Conservation (phyloP, 2,113 vertebrate genomes). For the Montifringilla adamsi region DNA sequence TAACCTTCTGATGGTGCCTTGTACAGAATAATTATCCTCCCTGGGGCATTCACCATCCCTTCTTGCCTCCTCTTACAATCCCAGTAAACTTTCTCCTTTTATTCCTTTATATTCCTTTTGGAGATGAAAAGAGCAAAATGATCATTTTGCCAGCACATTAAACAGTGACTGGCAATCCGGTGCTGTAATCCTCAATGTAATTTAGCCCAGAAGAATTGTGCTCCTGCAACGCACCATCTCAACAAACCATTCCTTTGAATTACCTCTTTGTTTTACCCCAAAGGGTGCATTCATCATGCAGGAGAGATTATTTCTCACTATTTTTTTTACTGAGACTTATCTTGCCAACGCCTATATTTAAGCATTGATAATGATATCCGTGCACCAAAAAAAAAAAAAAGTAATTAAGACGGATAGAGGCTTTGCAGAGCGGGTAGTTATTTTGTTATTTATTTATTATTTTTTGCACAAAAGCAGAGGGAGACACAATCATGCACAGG, state of each 20-base stretch:
- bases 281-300: constrained; percentile 20
- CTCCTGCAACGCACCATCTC: constrained; percentile 7
- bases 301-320: constrained; percentile 19
- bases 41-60: not conserved
- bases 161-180: constrained; percentile 1
- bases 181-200: constrained; percentile 17
- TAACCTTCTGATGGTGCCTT: constrained; percentile 42
- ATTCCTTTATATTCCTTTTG: constrained; percentile 40
- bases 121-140: constrained; percentile 48
- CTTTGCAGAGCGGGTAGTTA: not conserved
- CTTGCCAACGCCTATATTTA: not conserved
- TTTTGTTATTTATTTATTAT: not conserved
- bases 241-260: constrained; percentile 48
- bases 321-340: constrained; percentile 15
- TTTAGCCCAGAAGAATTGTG: constrained; percentile 38
- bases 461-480: not conserved
- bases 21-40: constrained; percentile 40
- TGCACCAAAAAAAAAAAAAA: not conserved
- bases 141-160: constrained; percentile 49
- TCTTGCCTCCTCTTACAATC: not conserved
- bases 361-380: constrained; percentile 24
- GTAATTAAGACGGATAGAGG: constrained; percentile 1
- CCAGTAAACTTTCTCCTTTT: constrained; percentile 44
- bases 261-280: constrained; percentile 60
- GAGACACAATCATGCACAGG: not conserved